A percentile compares a stretch with the other conserved stretches of the same genome.
Conservation (phyloP, 1,140 invertebrate species). For the Bradynema listronoti region DNA sequence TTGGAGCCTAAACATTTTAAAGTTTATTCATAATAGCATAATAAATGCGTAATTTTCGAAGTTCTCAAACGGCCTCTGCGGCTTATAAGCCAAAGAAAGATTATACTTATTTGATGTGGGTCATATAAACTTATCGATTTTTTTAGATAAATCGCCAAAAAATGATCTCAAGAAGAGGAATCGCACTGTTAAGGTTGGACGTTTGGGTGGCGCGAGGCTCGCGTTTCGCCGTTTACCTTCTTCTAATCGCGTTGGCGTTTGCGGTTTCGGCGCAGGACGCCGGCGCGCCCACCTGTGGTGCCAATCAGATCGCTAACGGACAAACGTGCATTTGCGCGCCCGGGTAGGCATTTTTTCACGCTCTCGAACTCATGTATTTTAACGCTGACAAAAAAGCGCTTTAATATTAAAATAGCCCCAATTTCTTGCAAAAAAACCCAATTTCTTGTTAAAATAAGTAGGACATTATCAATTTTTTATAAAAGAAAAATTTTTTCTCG, state of each 20-base stretch:
- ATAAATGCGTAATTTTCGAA: too few relatives aligned
- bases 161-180: too few relatives aligned
- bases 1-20: too few relatives aligned
- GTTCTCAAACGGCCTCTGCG: too few relatives aligned
- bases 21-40: too few relatives aligned
- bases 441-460: background rate
- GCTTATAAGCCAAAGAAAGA: too few relatives aligned
- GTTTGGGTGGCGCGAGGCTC: too few relatives aligned
- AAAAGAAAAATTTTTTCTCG: background rate
- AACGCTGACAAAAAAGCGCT: too few relatives aligned
- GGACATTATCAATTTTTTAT: background rate
- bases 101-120: too few relatives aligned
- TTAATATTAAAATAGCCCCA: background rate
- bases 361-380: background rate
- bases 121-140: too few relatives aligned
- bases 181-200: too few relatives aligned
- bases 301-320: constrained; percentile 46
- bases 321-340: constrained; percentile 49
- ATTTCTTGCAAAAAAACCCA: background rate
- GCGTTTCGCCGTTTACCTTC: background rate
- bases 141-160: too few relatives aligned
- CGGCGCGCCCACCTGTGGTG: constrained; percentile 34
- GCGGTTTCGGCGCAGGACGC: constrained; percentile 29
- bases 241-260: constrained; percentile 8
- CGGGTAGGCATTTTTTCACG: constrained; percentile 34